Evolutionary conservation across 2,888 invertebrate species (phyloP).

Genomic region (Isotomurus palustris): DNA sequence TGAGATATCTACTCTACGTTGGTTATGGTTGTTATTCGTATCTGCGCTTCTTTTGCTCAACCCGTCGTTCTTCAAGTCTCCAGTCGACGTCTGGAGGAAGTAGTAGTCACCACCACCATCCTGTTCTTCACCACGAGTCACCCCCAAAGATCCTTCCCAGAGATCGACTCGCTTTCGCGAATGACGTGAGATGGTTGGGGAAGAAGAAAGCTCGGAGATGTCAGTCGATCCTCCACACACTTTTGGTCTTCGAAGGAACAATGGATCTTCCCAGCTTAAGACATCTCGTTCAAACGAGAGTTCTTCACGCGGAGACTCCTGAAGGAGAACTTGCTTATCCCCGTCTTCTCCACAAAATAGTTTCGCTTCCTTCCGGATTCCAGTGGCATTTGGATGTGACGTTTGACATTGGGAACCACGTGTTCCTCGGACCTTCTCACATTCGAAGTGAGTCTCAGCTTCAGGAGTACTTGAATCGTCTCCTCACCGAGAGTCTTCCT

Average conservation of each 20-base stretch:
- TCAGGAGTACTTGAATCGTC: slow-evolving; percentile 52
- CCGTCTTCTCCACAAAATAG: slow-evolving; percentile 52
- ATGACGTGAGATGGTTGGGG: slow-evolving; percentile 54
- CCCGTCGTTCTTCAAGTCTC: slow-evolving; percentile 10
- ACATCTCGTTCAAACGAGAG: slow-evolving; percentile 52
- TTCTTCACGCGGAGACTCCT: slow-evolving; percentile 50
- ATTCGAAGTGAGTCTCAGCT: slow-evolving; percentile 50
- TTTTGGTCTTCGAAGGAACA: slow-evolving; percentile 54
- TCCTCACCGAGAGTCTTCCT: slow-evolving; percentile 51
- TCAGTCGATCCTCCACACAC: slow-evolving; percentile 52
- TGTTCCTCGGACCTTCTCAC: slow-evolving; percentile 50
- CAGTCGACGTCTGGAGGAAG: slow-evolving; percentile 6
- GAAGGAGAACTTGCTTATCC: slow-evolving; percentile 51
- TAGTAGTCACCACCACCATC: too few species aligned
- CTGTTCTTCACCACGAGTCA: too few species aligned
- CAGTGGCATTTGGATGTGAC: slow-evolving; percentile 54
- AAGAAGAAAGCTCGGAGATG: slow-evolving; percentile 47
- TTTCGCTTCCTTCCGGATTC: slow-evolving; percentile 51
- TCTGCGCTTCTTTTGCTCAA: slow-evolving; percentile 48
- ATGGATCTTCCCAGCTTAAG: slow-evolving; percentile 52
- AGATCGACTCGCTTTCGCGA: slow-evolving; percentile 48
- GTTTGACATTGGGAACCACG: slow-evolving; percentile 55
- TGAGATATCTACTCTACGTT: slow-evolving; percentile 49
- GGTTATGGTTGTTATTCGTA: slow-evolving; percentile 48
- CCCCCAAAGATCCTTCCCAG: slow-evolving; percentile 39